Base-by-base conservation (phyloP, 1,140 invertebrate species). In the Nomia melanderi region DNA sequence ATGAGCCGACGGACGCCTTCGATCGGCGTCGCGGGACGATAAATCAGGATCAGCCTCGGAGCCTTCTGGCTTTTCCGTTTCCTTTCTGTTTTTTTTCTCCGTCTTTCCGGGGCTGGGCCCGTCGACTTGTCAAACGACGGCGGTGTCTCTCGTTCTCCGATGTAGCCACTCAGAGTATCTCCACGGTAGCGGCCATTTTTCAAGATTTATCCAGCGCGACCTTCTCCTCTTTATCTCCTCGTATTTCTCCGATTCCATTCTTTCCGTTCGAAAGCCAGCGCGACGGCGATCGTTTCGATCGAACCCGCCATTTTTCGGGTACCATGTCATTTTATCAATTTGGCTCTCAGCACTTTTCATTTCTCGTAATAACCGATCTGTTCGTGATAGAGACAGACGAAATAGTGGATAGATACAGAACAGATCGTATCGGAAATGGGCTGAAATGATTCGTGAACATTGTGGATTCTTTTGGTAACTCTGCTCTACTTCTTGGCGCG, bases 101-200 rank as follows among this genome's bases (percentile, higher is more conserved):
- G n/a, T n/a, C n/a, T n/a, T n/a, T n/a, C n/a, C n/a, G n/a, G n/a
- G n/a, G 39, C 23, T 17, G 39, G 62, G 33, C 41, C 81, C n/a
- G 25, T 57, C 27, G 50, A 82, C 64, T 81, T 63, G 29, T 67
- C 77, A 62, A 25, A n/a, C n/a, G n/a, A n/a, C n/a, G n/a, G 14
- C 1, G 12, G 17, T 25, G 29, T 29, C n/a, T 62, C 33, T 29
- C 27, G n/a, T 12, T 73, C 20, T 7, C 4, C 47, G 27, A 4
- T n/a, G 29, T 25, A 54, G 14, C 65, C 33, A 33, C 33, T 25
- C 29, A n/a, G n/a, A n/a, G 5, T 11, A 59, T 23, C 27, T 23
- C 14, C 25, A n/a, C 44, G n/a, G 29, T 5, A 11, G 12, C 14
- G 6, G 41, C 9, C 23, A 36, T 63, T 63, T 72, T 27, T 63